A percentile compares a stretch with the other conserved stretches of the same genome.
Evolutionary conservation across 2,113 vertebrate genomes (phyloP).

Genomic region (Cyprinus carpio): DNA sequence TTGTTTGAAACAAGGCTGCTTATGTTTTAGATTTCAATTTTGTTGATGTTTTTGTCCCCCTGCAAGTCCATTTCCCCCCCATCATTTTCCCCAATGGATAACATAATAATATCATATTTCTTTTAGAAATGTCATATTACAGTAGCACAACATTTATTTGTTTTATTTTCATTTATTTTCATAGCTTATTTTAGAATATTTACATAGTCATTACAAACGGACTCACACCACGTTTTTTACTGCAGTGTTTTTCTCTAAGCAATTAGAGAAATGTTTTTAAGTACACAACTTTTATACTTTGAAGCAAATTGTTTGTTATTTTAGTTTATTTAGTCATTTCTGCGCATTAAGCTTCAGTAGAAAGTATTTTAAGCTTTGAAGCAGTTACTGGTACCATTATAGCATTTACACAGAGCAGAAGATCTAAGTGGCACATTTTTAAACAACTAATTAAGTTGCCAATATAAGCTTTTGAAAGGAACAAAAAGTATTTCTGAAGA

Average conservation of each 20-base stretch:
- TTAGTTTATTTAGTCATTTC: background rate
- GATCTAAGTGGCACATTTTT: slow-evolving; percentile 15
- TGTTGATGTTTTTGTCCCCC: too few species aligned
- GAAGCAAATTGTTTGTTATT: background rate
- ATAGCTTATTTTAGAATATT: background rate
- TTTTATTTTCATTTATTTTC: background rate
- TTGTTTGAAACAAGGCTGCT: too few species aligned
- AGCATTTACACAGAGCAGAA: background rate
- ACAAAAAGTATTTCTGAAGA: slow-evolving; percentile 6
- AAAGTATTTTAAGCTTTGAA: background rate
- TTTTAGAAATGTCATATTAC: background rate
- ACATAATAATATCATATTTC: too few species aligned
- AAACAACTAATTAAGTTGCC: slow-evolving; percentile 6
- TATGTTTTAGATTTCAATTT: too few species aligned
- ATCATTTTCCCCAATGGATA: too few species aligned
- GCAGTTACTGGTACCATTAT: background rate
- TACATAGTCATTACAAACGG: background rate
- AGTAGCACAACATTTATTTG: background rate
- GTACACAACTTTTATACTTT: background rate
- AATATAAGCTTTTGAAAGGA: background rate
- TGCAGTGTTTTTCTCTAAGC: background rate
- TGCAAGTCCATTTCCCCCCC: too few species aligned
- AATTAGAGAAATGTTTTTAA: background rate
- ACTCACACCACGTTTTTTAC: too few species aligned
- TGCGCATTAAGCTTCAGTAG: background rate